Evolutionary conservation across 37 sponge, comb jelly and placozoan genomes (phyloP).

Genomic region (Crambe crambe): DNA sequence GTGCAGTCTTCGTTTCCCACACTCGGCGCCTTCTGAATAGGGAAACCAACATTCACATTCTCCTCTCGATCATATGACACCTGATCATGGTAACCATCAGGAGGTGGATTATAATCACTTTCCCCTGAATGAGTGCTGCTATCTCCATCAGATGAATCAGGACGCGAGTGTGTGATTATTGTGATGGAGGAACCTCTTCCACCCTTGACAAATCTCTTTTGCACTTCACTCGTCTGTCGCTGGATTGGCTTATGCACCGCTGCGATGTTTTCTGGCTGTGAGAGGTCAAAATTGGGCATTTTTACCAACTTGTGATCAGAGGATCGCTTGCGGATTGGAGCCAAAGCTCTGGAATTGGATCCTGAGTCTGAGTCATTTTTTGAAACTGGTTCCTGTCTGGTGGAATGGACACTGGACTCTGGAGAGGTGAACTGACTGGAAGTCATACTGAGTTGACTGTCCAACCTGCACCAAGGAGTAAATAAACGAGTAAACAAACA

Average conservation of each 20-base stretch:
- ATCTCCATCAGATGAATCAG: too few species aligned
- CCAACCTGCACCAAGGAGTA: too few species aligned
- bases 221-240: neutral
- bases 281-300: neutral
- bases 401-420: neutral
- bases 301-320: neutral
- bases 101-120: too few species aligned
- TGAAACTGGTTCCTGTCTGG: neutral
- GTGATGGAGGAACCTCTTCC: neutral
- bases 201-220: neutral
- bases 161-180: neutral
- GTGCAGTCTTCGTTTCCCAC: neutral
- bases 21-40: neutral
- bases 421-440: too few species aligned
- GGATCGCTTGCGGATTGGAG: neutral
- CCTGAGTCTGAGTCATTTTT: neutral
- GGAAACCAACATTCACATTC: too few species aligned
- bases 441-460: too few species aligned
- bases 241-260: neutral
- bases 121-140: too few species aligned
- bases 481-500: too few species aligned
- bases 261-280: neutral
- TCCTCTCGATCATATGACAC: too few species aligned
- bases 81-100: too few species aligned
- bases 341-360: too few species aligned